Conservation (phyloP, 1,140 invertebrate genomes). For the honey bee (Apis mellifera) region Amel_HAv3.1 CM009941.2:2584501-2585000, state of each 20-base stretch:
- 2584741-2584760: slow-evolving; percentile 60
- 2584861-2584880: slow-evolving; percentile 28
- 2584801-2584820: slow-evolving; percentile 33
- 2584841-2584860: slow-evolving; percentile 44
- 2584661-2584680: not conserved
- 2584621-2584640: too few species aligned
- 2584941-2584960: slow-evolving; percentile 18
- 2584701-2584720: slow-evolving; percentile 60
- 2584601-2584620: too few species aligned
- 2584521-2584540: too few species aligned
- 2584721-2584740: slow-evolving; percentile 57
- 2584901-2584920: slow-evolving; percentile 26
- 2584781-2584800: slow-evolving; percentile 57
- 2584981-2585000: not conserved
- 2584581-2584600: too few species aligned
- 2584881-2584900: not conserved
- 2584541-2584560: too few species aligned
- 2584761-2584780: slow-evolving; percentile 76
- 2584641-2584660: too few species aligned
- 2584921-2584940: slow-evolving; percentile 32
- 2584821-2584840: slow-evolving; percentile 5
- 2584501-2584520: too few species aligned
- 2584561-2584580: too few species aligned
- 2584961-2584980: slow-evolving; percentile 38
- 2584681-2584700: slow-evolving; percentile 37